phyloP scores from a whole-genome alignment of 2,113 vertebrate genomes.

The Myrmophylax atrothorax region DNA sequence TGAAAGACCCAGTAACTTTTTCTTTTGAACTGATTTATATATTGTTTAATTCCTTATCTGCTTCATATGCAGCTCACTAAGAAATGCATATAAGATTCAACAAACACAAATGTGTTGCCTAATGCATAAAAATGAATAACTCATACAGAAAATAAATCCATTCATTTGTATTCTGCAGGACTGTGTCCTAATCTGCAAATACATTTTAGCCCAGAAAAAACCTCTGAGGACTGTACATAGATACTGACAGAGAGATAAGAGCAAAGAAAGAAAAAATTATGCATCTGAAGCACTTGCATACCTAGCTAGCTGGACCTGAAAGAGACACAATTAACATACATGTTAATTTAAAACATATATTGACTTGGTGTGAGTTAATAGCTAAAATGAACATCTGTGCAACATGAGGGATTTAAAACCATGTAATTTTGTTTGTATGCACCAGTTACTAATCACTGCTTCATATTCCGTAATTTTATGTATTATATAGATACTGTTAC shows the following conservation, averaged over 20 bases:
- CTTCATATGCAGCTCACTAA: constrained; percentile 1
- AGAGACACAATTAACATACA: neutral
- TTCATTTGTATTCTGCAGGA: constrained; percentile 31
- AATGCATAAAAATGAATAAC: constrained; percentile 7
- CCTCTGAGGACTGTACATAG: neutral
- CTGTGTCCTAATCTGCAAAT: constrained; percentile 20
- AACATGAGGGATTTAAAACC: neutral
- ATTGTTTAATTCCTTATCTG: constrained; percentile 28
- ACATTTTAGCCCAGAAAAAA: neutral
- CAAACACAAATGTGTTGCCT: neutral
- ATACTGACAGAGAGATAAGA: neutral
- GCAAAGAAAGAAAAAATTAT: neutral
- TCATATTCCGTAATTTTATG: neutral
- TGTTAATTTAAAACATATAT: neutral
- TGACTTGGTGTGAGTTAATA: neutral
- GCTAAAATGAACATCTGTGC: neutral
- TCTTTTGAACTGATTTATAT: neutral
- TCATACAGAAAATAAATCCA: constrained; percentile 1
- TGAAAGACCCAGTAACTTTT: neutral
- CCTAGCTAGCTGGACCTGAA: neutral
- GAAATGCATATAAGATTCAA: neutral
- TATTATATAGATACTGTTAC: neutral
- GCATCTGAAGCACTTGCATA: neutral
- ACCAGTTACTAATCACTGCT: neutral
- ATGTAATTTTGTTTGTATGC: neutral